phyloP scores from a whole-genome alignment of 2,113 vertebrate genomes.

The Daphoenositta chrysoptera region DNA sequence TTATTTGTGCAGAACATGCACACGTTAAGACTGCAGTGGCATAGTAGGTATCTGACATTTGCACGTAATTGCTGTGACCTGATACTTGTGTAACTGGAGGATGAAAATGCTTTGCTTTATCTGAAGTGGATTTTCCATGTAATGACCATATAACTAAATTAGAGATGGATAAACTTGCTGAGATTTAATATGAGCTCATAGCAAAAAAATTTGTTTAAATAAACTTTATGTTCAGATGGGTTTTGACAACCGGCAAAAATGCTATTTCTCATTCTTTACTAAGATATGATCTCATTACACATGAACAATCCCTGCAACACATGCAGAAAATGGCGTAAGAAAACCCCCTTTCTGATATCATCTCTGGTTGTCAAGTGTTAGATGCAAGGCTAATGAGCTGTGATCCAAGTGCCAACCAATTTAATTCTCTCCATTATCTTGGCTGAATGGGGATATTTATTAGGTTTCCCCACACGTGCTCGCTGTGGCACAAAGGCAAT shows the following conservation, averaged over 20 bases:
- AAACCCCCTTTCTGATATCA: slow-evolving; percentile 7
- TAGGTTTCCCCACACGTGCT: slow-evolving; percentile 21
- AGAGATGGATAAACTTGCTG: slow-evolving; percentile 20
- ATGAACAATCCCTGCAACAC: background rate
- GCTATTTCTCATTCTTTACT: slow-evolving; percentile 39
- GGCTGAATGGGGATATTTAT: slow-evolving; percentile 22
- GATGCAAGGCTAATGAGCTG: slow-evolving; percentile 33
- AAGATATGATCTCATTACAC: slow-evolving; percentile 28
- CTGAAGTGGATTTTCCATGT: slow-evolving; percentile 7
- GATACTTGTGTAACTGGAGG: slow-evolving; percentile 12
- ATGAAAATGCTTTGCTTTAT: slow-evolving; percentile 34
- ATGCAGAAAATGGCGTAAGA: background rate
- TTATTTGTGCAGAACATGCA: background rate
- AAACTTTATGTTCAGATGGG: slow-evolving; percentile 22
- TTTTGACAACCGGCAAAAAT: slow-evolving; percentile 20
- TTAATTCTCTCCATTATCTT: slow-evolving; percentile 42
- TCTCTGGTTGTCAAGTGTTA: slow-evolving; percentile 23
- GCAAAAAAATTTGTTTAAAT: slow-evolving; percentile 27
- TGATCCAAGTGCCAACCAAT: slow-evolving; percentile 18
- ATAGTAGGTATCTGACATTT: slow-evolving; percentile 2
- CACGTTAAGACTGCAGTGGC: background rate
- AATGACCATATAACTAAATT: slow-evolving; percentile 47
- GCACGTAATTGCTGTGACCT: slow-evolving; percentile 11
- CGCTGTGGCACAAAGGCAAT: background rate
- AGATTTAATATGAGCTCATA: slow-evolving; percentile 38